phyloP scores from a whole-genome alignment of 2,888 invertebrate species.

The Caprella mutica region DNA sequence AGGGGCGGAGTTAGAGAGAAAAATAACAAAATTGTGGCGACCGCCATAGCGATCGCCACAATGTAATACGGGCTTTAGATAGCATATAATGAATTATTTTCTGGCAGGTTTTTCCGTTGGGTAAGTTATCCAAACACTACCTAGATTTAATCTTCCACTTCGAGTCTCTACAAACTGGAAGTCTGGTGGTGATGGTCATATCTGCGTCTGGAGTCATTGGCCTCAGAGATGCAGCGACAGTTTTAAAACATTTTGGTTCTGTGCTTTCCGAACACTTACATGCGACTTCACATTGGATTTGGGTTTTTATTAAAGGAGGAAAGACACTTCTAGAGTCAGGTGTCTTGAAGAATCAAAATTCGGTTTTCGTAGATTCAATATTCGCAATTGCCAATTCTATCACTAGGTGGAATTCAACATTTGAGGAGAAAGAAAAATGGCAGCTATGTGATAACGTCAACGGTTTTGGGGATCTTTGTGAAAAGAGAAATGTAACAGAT shows the following conservation, averaged over 20 bases:
- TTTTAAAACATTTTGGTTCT: slow-evolving; percentile 13
- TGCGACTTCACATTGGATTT: slow-evolving; percentile 24
- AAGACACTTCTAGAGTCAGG: slow-evolving; percentile 25
- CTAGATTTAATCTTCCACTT: slow-evolving; percentile 25
- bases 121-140: slow-evolving; percentile 23
- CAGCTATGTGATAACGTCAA: slow-evolving; percentile 17
- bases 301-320: slow-evolving; percentile 31
- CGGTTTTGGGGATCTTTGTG: slow-evolving; percentile 26
- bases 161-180: slow-evolving; percentile 13
- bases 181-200: slow-evolving; percentile 20
- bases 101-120: slow-evolving; percentile 25
- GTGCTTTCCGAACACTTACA: slow-evolving; percentile 18
- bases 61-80: no score
- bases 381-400: slow-evolving; percentile 9
- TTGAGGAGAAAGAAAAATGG: slow-evolving; percentile 12
- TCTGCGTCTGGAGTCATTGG: slow-evolving; percentile 15
- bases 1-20: no score
- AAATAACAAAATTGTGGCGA: no score
- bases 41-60: no score
- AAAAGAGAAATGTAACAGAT: slow-evolving; percentile 15
- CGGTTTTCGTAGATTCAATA: no score
- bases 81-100: neutral
- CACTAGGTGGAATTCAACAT: no score
- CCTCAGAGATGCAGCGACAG: slow-evolving; percentile 3
- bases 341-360: slow-evolving; percentile 11